Percentiles rank a stretch among this genome's conserved stretches.
These are phyloP conservation scores for Pseudochromis fuscus DNA, from an alignment of 2,797 vertebrate genomes.

Conservation along the genomic window DNA sequence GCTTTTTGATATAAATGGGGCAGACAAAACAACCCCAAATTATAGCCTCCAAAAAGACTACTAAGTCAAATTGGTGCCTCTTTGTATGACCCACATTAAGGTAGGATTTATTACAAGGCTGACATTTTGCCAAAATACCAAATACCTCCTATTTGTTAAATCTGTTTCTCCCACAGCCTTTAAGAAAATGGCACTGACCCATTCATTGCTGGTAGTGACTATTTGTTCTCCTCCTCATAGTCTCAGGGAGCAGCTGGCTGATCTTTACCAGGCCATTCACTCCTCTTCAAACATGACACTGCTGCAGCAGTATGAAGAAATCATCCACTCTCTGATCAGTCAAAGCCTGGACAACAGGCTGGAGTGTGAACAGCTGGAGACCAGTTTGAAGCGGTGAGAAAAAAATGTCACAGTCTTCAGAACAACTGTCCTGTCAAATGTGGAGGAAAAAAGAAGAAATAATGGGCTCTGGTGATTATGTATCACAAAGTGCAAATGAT, in stretches of 20 bases:
- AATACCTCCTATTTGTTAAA: too few species aligned
- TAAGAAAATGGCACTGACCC: conserved; percentile 13
- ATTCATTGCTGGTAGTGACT: conserved; percentile 3
- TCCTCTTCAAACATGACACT: conserved; percentile 71
- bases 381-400: conserved; percentile 81
- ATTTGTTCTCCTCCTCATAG: conserved; percentile 53
- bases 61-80: too few species aligned
- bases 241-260: conserved; percentile 78
- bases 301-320: conserved; percentile 82
- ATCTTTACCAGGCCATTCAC: conserved; percentile 82
- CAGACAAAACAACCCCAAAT: too few species aligned
- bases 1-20: too few species aligned
- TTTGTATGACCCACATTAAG: too few species aligned
- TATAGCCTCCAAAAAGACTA: too few species aligned
- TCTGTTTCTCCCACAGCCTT: too few species aligned
- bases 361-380: conserved; percentile 83
- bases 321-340: conserved; percentile 75
- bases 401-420: not conserved
- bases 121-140: too few species aligned
- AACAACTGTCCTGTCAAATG: conserved; percentile 2
- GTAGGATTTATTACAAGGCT: too few species aligned
- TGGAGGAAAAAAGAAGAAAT: not conserved
- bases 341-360: conserved; percentile 79
- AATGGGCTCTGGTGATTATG: not conserved
- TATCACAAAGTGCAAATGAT: not conserved